These are phyloP conservation scores for Zosterops pallidus DNA, from an alignment of 2,113 vertebrate genomes.

Conservation along the genomic window DNA sequence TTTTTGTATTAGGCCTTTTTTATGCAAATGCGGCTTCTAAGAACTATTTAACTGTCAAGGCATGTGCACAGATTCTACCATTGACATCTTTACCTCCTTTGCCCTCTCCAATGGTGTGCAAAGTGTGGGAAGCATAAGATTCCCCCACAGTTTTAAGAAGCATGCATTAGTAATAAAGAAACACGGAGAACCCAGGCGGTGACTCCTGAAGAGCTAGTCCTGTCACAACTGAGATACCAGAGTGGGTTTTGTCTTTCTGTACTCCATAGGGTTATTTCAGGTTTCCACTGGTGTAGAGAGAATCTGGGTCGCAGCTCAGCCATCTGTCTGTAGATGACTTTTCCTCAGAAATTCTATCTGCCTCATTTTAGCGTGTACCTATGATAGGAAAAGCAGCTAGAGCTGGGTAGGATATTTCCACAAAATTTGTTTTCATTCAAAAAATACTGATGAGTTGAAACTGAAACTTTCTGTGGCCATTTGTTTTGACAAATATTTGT, in stretches of 20 bases:
- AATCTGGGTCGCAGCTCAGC: conserved; percentile 54
- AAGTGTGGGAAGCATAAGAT: background rate
- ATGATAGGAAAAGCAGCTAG: background rate
- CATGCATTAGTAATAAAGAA: background rate
- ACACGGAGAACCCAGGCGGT: background rate
- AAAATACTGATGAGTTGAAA: background rate
- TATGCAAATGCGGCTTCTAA: background rate
- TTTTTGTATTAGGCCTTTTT: background rate
- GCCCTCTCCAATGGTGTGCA: background rate
- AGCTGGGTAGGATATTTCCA: background rate
- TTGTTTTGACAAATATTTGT: background rate
- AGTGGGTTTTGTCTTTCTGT: background rate
- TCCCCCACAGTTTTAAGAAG: background rate
- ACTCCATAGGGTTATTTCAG: conserved; percentile 13
- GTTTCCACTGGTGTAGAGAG: conserved; percentile 11
- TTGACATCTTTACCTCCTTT: background rate
- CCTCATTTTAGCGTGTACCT: background rate
- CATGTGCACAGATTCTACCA: background rate
- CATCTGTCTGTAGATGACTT: conserved; percentile 31
- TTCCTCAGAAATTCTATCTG: conserved; percentile 33
- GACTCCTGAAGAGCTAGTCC: background rate
- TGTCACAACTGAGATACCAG: background rate
- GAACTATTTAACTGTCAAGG: background rate
- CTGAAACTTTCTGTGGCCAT: background rate
- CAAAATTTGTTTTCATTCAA: background rate